Evolutionary conservation across 2,888 invertebrate genomes (phyloP), one percentile per base, ranked within the genome.

Genomic region (Busseola fusca): DNA sequence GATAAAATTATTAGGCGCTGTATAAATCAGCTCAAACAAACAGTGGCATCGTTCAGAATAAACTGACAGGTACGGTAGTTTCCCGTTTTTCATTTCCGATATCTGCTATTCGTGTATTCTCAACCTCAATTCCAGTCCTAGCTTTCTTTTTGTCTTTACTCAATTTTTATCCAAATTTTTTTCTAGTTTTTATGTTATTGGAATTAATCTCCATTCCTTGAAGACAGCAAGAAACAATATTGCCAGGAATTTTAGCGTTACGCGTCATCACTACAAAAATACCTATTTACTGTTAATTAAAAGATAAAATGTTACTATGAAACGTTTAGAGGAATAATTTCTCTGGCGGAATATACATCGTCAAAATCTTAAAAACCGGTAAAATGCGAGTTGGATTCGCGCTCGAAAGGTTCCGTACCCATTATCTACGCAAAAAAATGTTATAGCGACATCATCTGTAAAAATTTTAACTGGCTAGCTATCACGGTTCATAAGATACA

Each of bases 51-150:
- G 64, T 18, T 30, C 16, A 42, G 30, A 64, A 25, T 14, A 25
- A 37, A 40, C 27, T 62, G 7, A 45, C 42, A 40, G 40, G 21
- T 40, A 21, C 30, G 18, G 5, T 16, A 18, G 42, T 30, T 12
- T 12, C 42, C 30, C 18, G 64, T 65, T 65, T 65, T 34, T 66
- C 18, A 66, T 64, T 65, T 64, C 25, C 65, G 9, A 34, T 42
- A 18, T 42, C 42, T 18, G 30, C n/a, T 42, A 42, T 66, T 66
- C 16, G 64, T 30, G 42, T n/a, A 65, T n/a, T 4, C 12, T n/a
- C n/a, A n/a, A 65, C 64, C 64, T 65, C 27, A n/a, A 62, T 62
- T 40, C 12, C 65, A 62, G 40, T 64, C 9, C 18, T 27, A 27
- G 27, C 40, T 40, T 60, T 27, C 25, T 16, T 64, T 64, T 60